phyloP scores from a whole-genome alignment of 2,888 invertebrate species.

The Dichetophora obliterata region DNA sequence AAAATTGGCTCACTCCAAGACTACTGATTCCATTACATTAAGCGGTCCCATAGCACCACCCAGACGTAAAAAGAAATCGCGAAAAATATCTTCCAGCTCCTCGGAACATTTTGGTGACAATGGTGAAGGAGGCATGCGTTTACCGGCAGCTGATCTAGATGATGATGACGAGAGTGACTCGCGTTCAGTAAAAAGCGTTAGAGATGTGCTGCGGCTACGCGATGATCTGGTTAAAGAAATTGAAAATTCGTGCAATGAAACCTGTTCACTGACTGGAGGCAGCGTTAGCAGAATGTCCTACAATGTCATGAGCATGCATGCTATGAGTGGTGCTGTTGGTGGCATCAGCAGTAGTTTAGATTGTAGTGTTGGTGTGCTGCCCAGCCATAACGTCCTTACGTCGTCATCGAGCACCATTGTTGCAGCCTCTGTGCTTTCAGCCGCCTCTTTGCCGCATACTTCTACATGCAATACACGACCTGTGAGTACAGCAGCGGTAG shows the following conservation, averaged over 20 bases:
- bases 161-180: slow-evolving; percentile 67
- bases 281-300: slow-evolving; percentile 11
- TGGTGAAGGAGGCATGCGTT: slow-evolving; percentile 61
- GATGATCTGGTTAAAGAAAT: slow-evolving; percentile 75
- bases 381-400: slow-evolving; percentile 42
- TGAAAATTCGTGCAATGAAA: slow-evolving; percentile 81
- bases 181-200: slow-evolving; percentile 63
- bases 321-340: slow-evolving; percentile 27
- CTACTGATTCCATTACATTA: slow-evolving; percentile 69
- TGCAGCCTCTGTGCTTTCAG: slow-evolving; percentile 52
- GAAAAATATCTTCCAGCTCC: slow-evolving; percentile 67
- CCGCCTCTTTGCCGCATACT: slow-evolving; percentile 56
- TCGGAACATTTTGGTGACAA: slow-evolving; percentile 66
- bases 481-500: slow-evolving; percentile 58
- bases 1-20: slow-evolving; percentile 74
- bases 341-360: slow-evolving; percentile 49
- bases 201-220: slow-evolving; percentile 65
- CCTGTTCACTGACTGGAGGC: slow-evolving; percentile 51
- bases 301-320: slow-evolving; percentile 1
- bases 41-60: slow-evolving; percentile 82
- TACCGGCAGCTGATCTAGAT: slow-evolving; percentile 60
- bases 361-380: slow-evolving; percentile 43
- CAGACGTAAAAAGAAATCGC: slow-evolving; percentile 78
- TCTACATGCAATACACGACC: slow-evolving; percentile 61
- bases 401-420: slow-evolving; percentile 63